Conservation (phyloP, 2,888 invertebrate genomes). For the Scaptodrosophila latifasciaeformis region DNA sequence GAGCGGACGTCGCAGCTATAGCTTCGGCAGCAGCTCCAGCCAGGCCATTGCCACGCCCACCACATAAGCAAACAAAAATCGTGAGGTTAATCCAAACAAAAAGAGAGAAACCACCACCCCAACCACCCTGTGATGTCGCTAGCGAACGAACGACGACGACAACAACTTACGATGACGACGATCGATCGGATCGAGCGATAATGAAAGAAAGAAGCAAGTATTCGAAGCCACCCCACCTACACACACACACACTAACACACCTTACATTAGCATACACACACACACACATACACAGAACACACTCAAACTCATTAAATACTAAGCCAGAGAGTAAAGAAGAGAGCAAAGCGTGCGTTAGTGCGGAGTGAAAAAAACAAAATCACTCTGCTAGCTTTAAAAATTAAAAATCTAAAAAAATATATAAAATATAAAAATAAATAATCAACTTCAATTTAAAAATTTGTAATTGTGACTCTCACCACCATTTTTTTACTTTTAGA, state of each 20-base stretch:
- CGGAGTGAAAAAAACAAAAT: slow-evolving; percentile 3
- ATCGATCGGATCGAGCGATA: neutral
- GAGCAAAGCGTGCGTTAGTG: no score
- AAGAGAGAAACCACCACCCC: slow-evolving; percentile 3
- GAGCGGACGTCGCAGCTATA: slow-evolving; percentile 52
- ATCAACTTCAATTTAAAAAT: slow-evolving; percentile 37
- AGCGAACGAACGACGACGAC: slow-evolving; percentile 9
- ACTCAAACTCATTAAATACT: slow-evolving; percentile 44
- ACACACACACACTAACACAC: slow-evolving; percentile 42
- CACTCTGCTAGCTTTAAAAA: slow-evolving; percentile 16
- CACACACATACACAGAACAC: slow-evolving; percentile 19
- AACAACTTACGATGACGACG: slow-evolving; percentile 17
- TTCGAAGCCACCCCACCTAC: slow-evolving; percentile 69
- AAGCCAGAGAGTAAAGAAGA: slow-evolving; percentile 33
- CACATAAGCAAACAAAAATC: slow-evolving; percentile 33
- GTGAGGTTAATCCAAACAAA: neutral
- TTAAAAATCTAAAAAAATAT: no score
- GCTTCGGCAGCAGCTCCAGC: slow-evolving; percentile 52
- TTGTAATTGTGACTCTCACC: slow-evolving; percentile 68
- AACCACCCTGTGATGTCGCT: slow-evolving; percentile 1
- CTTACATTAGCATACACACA: slow-evolving; percentile 29
- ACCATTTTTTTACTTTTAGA: slow-evolving; percentile 69
- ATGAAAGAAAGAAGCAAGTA: slow-evolving; percentile 49
- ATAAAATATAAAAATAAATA: no score
- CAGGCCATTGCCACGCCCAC: slow-evolving; percentile 60